These are phyloP conservation scores for Leucoma salicis DNA, from an alignment of 2,888 invertebrate genomes.

Conservation along the genomic window DNA sequence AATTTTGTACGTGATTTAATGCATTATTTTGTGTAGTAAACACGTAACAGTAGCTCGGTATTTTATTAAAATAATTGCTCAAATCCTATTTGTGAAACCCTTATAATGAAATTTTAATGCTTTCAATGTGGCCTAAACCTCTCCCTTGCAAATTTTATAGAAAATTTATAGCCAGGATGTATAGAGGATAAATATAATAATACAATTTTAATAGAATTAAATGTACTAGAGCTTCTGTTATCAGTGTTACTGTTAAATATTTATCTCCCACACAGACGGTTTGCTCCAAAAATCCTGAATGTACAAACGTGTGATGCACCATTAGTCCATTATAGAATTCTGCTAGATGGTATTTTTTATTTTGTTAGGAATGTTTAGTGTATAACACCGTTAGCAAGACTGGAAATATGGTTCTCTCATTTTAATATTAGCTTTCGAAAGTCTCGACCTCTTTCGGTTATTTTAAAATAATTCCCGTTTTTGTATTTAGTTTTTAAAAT, in stretches of 20 bases:
- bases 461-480: constrained; percentile 26
- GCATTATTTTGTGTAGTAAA: constrained; percentile 17
- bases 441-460: constrained; percentile 26
- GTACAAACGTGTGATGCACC: constrained; percentile 64
- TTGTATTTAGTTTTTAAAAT: constrained; percentile 29
- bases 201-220: not conserved
- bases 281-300: constrained; percentile 73
- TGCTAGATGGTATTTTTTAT: constrained; percentile 49
- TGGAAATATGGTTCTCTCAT: constrained; percentile 42
- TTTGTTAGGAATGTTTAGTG: constrained; percentile 50
- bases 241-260: constrained; percentile 25
- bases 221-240: constrained; percentile 9
- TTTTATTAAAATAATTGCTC: constrained; percentile 23
- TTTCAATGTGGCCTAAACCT: constrained; percentile 29
- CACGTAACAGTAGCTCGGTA: constrained; percentile 13
- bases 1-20: constrained; percentile 10
- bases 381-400: constrained; percentile 45
- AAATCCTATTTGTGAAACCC: constrained; percentile 16
- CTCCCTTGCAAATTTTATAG: constrained; percentile 12
- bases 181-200: not conserved
- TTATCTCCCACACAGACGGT: constrained; percentile 21
- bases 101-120: constrained; percentile 11
- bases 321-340: constrained; percentile 57
- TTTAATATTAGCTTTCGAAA: constrained; percentile 38
- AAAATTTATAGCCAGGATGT: not conserved